phyloP scores from a whole-genome alignment of 2,113 vertebrate species.

The Laterallus jamaicensis region DNA sequence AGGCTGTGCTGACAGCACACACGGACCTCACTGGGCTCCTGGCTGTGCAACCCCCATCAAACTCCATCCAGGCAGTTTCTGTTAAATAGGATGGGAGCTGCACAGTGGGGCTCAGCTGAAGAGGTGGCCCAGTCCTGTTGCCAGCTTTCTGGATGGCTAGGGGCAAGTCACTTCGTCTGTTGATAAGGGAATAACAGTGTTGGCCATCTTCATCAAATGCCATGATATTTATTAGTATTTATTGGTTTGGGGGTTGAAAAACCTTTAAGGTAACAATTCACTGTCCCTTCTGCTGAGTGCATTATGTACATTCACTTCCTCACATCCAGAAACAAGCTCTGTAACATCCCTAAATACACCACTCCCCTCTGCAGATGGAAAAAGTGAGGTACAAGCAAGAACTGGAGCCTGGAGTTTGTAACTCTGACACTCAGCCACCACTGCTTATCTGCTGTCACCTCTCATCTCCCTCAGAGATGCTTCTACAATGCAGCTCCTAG shows the following conservation, averaged over 20 bases:
- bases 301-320: not conserved
- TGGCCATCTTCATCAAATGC: not conserved
- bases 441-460: not conserved
- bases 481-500: not conserved
- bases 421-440: too few species aligned
- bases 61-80: not conserved
- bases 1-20: not conserved
- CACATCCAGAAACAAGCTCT: not conserved
- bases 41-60: not conserved
- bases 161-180: not conserved
- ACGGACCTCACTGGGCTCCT: accelerated
- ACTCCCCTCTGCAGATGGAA: not conserved
- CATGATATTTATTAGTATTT: not conserved
- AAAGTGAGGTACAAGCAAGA: not conserved
- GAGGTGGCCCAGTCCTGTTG: too few species aligned
- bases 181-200: not conserved
- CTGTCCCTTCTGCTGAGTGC: not conserved
- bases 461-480: not conserved
- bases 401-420: not conserved
- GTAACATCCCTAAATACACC: not conserved
- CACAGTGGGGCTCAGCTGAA: not conserved
- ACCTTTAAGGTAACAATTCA: not conserved
- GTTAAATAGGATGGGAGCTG: not conserved
- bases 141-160: not conserved
- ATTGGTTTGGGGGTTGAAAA: not conserved